phyloP scores from a whole-genome alignment of 2,888 invertebrate genomes.

The Mythimna impura region DNA sequence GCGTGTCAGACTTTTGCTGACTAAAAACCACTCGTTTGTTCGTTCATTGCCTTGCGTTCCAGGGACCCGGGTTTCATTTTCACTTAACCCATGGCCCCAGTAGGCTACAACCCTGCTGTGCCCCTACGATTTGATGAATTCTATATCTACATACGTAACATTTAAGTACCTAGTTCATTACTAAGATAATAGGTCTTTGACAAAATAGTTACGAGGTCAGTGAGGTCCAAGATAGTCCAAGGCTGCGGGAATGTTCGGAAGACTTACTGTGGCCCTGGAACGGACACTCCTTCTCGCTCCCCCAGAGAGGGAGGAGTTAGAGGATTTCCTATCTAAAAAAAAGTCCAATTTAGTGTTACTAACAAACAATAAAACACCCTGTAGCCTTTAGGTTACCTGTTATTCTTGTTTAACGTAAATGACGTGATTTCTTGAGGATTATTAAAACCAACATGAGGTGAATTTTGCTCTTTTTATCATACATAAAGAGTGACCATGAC shows the following conservation, averaged over 20 bases:
- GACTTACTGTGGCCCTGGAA: too few relatives aligned
- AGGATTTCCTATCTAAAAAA: too few relatives aligned
- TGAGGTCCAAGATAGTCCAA: background rate
- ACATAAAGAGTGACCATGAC: background rate
- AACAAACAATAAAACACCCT: background rate
- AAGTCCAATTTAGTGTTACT: background rate
- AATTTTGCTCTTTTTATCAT: conserved; percentile 2
- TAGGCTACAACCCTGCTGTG: too few relatives aligned
- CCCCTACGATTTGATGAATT: background rate
- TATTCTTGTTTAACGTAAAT: background rate
- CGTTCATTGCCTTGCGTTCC: too few relatives aligned
- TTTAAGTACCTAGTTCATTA: background rate
- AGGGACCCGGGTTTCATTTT: too few relatives aligned
- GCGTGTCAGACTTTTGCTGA: too few relatives aligned
- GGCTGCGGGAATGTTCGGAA: too few relatives aligned
- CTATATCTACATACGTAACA: background rate
- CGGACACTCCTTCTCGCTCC: too few relatives aligned
- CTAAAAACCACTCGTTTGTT: too few relatives aligned
- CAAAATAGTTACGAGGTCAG: background rate
- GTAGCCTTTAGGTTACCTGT: background rate
- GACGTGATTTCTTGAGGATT: background rate
- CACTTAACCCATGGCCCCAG: too few relatives aligned
- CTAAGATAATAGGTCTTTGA: background rate
- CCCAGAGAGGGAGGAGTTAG: too few relatives aligned
- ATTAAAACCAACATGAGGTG: background rate